phyloP scores from a whole-genome alignment of 2,113 vertebrate genomes.

The Ctenomys sociabilis region DNA sequence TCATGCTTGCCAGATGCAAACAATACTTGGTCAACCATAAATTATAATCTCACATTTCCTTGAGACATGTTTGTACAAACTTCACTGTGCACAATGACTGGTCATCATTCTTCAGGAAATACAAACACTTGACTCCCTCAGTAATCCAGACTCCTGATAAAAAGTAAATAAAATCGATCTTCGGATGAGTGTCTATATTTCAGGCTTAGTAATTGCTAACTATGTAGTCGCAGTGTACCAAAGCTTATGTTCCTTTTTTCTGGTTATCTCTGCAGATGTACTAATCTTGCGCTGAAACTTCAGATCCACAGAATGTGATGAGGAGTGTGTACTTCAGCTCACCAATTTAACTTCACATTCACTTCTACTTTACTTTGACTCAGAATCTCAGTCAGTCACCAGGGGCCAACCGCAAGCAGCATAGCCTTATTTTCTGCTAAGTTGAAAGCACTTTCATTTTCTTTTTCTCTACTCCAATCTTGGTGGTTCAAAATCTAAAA shows the following conservation, averaged over 20 bases:
- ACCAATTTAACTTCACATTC: background rate
- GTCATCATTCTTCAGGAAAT: background rate
- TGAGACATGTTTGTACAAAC: background rate
- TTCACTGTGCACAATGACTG: background rate
- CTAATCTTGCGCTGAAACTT: background rate
- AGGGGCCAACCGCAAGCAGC: background rate
- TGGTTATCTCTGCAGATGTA: background rate
- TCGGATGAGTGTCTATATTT: too few species aligned
- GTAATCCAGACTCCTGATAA: background rate
- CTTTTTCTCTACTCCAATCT: background rate
- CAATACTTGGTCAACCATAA: background rate
- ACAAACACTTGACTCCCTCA: background rate
- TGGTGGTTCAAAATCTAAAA: background rate
- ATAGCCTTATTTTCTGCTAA: background rate
- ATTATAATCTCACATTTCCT: background rate
- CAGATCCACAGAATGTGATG: background rate
- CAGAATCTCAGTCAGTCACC: background rate
- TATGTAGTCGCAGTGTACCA: background rate
- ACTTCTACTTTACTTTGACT: background rate
- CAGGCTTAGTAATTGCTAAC: background rate
- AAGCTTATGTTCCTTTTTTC: constrained; percentile 43
- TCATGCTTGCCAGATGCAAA: background rate
- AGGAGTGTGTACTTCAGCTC: background rate
- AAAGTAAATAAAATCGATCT: background rate
- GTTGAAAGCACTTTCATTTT: background rate